These are phyloP conservation scores for Bombus superbus DNA, from an alignment of 1,140 invertebrate species.

Conservation along the genomic window DNA sequence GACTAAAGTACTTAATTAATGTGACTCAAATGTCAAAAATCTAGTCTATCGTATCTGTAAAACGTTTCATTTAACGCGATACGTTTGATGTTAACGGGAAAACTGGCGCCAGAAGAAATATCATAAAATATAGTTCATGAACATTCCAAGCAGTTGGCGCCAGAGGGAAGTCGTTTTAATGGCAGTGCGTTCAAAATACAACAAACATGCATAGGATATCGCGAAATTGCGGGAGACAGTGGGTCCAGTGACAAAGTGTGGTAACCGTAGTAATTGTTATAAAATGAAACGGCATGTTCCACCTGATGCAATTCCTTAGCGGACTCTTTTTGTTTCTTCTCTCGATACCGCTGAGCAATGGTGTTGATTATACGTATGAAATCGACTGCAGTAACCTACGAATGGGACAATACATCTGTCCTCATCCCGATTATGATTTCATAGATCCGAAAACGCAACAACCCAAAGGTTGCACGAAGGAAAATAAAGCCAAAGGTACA, in stretches of 20 bases:
- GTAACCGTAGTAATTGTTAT: constrained; percentile 47
- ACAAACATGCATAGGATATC: constrained; percentile 42
- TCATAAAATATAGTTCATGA: constrained; percentile 8
- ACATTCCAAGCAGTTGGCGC: constrained; percentile 26
- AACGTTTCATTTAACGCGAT: neutral
- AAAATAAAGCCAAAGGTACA: constrained; percentile 90
- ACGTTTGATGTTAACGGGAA: neutral
- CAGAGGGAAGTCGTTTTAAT: neutral
- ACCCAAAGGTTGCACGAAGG: constrained; percentile 89
- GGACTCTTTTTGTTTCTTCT: constrained; percentile 48
- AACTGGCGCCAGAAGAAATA: neutral
- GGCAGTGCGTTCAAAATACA: constrained; percentile 54
- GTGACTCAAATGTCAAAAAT: neutral
- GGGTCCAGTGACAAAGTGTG: constrained; percentile 28
- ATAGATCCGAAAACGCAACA: constrained; percentile 97
- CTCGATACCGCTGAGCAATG: constrained; percentile 56
- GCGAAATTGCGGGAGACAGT: neutral
- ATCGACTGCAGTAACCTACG: constrained; percentile 88
- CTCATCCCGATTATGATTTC: constrained; percentile 89
- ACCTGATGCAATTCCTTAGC: constrained; percentile 58
- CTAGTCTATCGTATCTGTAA: neutral
- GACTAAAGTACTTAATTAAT: neutral
- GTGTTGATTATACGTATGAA: constrained; percentile 67
- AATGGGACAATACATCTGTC: constrained; percentile 94
- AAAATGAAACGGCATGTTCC: constrained; percentile 68